Conservation (phyloP, 2,113 vertebrate species). For the Saimiri boliviensis region DNA sequence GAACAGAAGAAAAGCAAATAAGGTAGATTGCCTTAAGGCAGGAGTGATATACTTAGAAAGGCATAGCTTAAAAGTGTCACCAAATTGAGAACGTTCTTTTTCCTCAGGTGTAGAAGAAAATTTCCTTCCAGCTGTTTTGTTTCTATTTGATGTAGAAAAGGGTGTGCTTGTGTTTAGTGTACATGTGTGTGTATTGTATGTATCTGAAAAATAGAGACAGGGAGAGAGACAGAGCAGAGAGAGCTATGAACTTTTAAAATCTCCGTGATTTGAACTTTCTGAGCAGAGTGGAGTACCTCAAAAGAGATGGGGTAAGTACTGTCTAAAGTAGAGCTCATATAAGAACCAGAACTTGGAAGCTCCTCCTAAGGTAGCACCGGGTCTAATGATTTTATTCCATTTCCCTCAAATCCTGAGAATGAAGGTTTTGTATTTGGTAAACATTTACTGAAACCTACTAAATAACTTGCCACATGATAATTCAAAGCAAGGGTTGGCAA, state of each 20-base stretch:
- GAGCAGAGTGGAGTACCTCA: neutral
- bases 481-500: neutral
- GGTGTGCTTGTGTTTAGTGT: neutral
- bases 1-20: neutral
- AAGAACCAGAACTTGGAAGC: neutral
- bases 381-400: neutral
- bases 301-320: neutral
- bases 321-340: neutral
- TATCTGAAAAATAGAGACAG: fast-evolving
- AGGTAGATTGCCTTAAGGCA: neutral
- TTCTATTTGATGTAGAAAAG: neutral
- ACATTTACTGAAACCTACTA: neutral
- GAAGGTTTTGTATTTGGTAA: neutral
- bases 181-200: too few relatives aligned
- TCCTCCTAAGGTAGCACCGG: neutral
- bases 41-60: neutral
- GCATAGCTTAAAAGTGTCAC: neutral
- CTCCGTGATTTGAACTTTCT: neutral
- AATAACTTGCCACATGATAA: neutral
- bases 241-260: neutral
- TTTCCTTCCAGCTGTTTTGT: neutral
- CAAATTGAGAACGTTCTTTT: neutral
- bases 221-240: neutral
- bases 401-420: neutral
- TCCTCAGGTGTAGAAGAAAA: neutral